These are phyloP conservation scores for Tetheella fluctuosa DNA, from an alignment of 2,888 invertebrate genomes.

Conservation along the genomic window DNA sequence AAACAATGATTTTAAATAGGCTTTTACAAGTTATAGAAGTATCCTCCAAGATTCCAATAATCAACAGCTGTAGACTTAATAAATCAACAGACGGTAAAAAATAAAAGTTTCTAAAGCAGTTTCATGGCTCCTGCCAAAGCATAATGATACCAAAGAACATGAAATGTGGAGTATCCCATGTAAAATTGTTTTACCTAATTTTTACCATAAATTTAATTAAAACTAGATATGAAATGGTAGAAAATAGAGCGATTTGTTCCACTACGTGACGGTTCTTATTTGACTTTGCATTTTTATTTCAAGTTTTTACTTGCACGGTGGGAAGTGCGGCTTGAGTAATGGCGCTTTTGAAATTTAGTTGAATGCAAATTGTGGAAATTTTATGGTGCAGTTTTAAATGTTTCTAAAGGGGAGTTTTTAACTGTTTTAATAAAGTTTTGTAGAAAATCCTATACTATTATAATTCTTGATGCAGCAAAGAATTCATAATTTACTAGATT, in stretches of 20 bases:
- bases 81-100: no score
- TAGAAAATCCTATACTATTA: no score
- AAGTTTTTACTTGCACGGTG: constrained; percentile 10
- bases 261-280: neutral
- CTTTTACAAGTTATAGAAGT: no score
- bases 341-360: constrained; percentile 14
- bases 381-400: neutral
- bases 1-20: no score
- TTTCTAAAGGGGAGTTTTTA: neutral
- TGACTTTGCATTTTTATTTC: constrained; percentile 10
- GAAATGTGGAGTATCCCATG: neutral
- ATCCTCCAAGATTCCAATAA: no score
- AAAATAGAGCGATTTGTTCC: constrained; percentile 1
- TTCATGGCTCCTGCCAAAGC: no score
- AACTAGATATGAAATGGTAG: neutral
- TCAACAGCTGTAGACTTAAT: no score
- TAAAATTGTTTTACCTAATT: neutral
- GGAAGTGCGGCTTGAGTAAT: constrained; percentile 13
- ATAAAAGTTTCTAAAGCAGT: no score
- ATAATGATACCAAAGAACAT: neutral
- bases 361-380: constrained; percentile 13
- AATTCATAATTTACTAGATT: no score
- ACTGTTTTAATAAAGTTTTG: neutral
- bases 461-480: no score
- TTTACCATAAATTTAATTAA: neutral